A percentile compares a stretch with the other conserved stretches of the same genome.
These are phyloP conservation scores for Passer domesticus DNA, from an alignment of 2,113 vertebrate genomes.

Conservation along the genomic window DNA sequence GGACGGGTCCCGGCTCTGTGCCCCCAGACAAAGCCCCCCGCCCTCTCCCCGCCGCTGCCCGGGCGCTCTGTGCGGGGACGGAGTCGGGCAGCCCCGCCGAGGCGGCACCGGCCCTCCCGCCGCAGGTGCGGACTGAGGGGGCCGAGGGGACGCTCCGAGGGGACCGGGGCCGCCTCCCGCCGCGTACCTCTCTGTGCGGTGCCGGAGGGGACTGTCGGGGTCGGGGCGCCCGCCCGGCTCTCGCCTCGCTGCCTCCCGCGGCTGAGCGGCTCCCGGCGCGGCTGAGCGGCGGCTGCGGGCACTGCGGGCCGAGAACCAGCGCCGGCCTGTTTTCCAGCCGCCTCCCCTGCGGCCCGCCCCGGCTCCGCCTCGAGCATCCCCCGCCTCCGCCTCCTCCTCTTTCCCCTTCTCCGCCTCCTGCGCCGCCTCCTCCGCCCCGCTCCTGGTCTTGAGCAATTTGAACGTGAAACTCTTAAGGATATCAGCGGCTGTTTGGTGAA, in stretches of 20 bases:
- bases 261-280: conserved; percentile 32
- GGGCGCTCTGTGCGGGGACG: neutral
- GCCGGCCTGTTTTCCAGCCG: conserved; percentile 61
- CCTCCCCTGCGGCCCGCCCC: conserved; percentile 45
- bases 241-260: conserved; percentile 39
- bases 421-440: neutral
- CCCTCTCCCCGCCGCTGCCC: neutral
- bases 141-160: neutral
- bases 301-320: conserved; percentile 44
- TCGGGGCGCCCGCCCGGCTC: conserved; percentile 5
- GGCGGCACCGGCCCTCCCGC: neutral
- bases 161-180: neutral
- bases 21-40: neutral
- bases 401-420: neutral
- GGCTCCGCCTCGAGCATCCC: conserved; percentile 25
- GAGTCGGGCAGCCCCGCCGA: neutral
- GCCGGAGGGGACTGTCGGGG: conserved; percentile 24
- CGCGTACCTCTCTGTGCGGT: conserved; percentile 54
- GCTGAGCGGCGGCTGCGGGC: conserved; percentile 36
- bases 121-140: neutral
- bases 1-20: neutral
- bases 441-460: accelerated
- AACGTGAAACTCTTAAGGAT: accelerated
- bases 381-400: neutral
- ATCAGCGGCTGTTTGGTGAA: accelerated